Conservation (phyloP, 1,140 invertebrate species). For the Helicoverpa zea region DNA sequence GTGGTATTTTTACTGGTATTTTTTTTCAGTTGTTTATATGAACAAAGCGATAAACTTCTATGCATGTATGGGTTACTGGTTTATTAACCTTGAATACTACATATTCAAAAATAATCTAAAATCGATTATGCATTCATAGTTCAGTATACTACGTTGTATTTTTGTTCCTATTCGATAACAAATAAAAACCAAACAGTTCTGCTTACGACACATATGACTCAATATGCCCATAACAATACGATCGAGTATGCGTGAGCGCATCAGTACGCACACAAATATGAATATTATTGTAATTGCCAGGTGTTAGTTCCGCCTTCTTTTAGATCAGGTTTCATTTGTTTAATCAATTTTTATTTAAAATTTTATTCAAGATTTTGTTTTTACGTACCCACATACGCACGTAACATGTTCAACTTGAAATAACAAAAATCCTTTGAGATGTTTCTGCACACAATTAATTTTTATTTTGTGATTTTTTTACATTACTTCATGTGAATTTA, state of each 20-base stretch:
- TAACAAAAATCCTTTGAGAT: no score
- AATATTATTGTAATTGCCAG: constrained; percentile 33
- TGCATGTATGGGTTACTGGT: no score
- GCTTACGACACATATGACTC: constrained; percentile 11
- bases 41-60: no score
- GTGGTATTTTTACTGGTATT: no score
- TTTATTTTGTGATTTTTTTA: no score
- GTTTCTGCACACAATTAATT: no score
- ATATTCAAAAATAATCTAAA: neutral
- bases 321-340: neutral
- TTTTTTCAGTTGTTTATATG: no score
- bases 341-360: neutral
- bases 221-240: constrained; percentile 8
- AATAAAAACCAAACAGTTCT: neutral
- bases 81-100: no score
- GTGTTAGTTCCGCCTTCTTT: constrained; percentile 17
- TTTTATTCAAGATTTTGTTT: no score
- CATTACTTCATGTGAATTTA: no score
- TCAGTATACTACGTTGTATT: neutral
- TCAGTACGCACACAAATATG: constrained; percentile 3
- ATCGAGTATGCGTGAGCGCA: constrained; percentile 2
- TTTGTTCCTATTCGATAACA: neutral
- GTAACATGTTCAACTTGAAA: no score
- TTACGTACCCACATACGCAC: no score
- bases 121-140: neutral